Evolutionary conservation across 2,113 vertebrate species (phyloP), one percentile per base, ranked within the genome.

Genomic region (Laterallus jamaicensis): DNA sequence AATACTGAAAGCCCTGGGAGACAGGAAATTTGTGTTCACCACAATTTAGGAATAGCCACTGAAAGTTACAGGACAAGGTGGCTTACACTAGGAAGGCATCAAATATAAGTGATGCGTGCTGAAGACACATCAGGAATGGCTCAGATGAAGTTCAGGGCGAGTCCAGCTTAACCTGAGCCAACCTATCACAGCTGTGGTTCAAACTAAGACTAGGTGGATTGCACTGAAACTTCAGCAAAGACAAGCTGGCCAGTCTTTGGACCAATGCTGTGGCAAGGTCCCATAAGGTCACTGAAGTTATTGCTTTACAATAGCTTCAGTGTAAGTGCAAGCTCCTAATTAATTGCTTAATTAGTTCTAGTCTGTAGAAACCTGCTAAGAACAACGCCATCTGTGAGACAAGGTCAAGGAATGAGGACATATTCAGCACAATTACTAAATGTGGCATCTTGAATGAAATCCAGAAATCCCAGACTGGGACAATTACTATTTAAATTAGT

Each of bases 391-490:
- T 89, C 83, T 92, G 86, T 89, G 74, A 1, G 0, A 86, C 93
- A 93, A 95, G 91, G 91, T 95, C 94, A 82, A 71, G 77, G 26
- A 97, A 97, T 18, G 77, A 95, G 94, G 81, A 89, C 91, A 40
- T 39, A 39, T 86, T 60, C 1, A 5, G 62, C 74, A 50, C 44
- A 79, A 22, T 58, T 85, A 89, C 62, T 56, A 35, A 88, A 49
- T 52, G 10, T 26, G 19, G 9, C 69, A 39, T 84, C 89, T 84
- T 84, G 89, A 96, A 82, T 78, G 42, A 82, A 92, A 89, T 66
- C 54, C 77, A 89, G 74, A 73, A 73, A 73, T 37, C 39, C 40
- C 89, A 73, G 58, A 15, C 77, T 91, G 77, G 35, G 77, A 79
- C 59, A 84, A 58, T 84, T 91, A 31, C 47, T 89, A 21, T 82